Conservation (phyloP, 2,113 vertebrate genomes). For the Petrocephalus zakoni region DNA sequence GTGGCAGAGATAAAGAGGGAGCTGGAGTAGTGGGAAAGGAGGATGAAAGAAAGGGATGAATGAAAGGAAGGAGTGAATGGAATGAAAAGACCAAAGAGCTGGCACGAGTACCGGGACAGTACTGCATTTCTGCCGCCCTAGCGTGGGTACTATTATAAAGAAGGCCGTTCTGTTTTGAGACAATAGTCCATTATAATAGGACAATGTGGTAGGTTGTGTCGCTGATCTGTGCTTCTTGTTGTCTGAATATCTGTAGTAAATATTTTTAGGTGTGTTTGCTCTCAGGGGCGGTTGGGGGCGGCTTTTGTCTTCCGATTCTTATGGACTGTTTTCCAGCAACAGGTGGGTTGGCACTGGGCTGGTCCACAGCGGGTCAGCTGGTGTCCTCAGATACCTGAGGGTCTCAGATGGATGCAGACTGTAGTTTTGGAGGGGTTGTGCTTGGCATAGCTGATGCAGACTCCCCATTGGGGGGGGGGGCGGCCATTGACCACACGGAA, state of each 20-base stretch:
- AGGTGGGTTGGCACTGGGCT: not conserved
- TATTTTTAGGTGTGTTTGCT: not conserved
- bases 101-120: not conserved
- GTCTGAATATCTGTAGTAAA: not conserved
- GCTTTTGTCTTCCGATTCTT: not conserved
- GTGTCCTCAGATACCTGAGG: not conserved
- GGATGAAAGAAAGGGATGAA: not conserved
- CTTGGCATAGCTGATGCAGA: not conserved
- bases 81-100: not conserved
- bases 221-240: not conserved
- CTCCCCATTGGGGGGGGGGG: not conserved
- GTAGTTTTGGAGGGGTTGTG: not conserved
- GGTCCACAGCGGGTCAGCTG: not conserved
- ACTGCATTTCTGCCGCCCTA: not conserved
- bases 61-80: not conserved
- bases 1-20: not conserved
- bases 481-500: not conserved
- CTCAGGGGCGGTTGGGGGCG: not conserved
- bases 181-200: not conserved
- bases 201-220: not conserved
- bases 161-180: not conserved
- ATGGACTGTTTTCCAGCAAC: not conserved
- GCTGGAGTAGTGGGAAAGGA: not conserved
- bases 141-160: not conserved
- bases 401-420: not conserved